These are phyloP conservation scores for Xiphophorus couchianus DNA, from an alignment of 2,113 vertebrate species.

Conservation along the genomic window DNA sequence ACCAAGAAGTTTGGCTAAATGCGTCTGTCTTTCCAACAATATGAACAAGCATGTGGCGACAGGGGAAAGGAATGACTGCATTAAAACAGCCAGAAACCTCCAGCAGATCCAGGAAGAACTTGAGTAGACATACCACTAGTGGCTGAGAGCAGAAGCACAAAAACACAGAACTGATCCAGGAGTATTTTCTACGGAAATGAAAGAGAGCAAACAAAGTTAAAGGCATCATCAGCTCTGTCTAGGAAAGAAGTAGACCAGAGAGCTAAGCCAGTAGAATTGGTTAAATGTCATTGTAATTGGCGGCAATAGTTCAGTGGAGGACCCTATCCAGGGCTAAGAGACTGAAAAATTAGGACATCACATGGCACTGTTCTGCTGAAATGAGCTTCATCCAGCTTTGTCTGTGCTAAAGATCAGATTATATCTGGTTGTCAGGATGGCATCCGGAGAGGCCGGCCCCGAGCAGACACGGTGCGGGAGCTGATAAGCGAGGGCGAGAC, in stretches of 20 bases:
- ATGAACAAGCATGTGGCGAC: background rate
- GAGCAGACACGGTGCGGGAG: conserved; percentile 93
- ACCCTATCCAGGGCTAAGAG: background rate
- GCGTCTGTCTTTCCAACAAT: no score
- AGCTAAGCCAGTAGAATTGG: background rate
- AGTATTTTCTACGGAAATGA: no score
- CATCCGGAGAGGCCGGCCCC: conserved; percentile 90
- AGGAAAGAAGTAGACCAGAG: no score
- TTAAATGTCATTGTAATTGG: background rate
- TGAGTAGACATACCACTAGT: background rate
- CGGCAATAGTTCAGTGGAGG: no score
- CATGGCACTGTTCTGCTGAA: background rate
- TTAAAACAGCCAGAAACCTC: background rate
- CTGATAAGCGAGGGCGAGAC: conserved; percentile 94
- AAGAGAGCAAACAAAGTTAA: background rate
- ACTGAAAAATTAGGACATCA: background rate
- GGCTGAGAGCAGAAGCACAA: background rate
- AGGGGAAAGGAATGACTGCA: background rate
- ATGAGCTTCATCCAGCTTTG: background rate
- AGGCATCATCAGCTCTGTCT: no score
- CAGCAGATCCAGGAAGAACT: background rate
- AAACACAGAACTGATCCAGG: background rate
- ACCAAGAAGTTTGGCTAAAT: background rate
- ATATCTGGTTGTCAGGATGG: conserved; percentile 82
- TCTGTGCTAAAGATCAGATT: background rate